Evolutionary conservation across 2,797 vertebrate genomes (phyloP).

Genomic region (Chelon auratus): DNA sequence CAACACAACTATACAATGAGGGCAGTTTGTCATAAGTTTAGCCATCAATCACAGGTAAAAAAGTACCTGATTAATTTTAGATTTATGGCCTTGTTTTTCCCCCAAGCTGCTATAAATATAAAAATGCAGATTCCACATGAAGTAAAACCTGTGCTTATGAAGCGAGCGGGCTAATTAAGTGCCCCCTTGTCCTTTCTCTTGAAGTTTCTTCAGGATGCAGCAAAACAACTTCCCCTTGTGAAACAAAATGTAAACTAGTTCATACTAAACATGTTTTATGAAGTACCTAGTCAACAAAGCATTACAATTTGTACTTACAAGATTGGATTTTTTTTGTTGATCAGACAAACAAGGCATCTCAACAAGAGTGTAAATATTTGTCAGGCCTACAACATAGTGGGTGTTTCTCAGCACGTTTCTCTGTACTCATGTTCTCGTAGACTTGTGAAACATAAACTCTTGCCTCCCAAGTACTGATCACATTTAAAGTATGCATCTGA

Average conservation of each 20-base stretch:
- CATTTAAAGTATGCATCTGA: too few relatives aligned
- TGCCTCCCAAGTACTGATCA: too few relatives aligned
- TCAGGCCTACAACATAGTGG: background rate
- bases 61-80: constrained; percentile 2
- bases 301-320: background rate
- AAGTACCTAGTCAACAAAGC: background rate
- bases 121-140: constrained; percentile 2
- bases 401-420: too few relatives aligned
- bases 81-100: constrained; percentile 8
- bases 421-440: too few relatives aligned
- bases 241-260: background rate
- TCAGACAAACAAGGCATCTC: background rate
- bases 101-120: constrained; percentile 1
- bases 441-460: too few relatives aligned
- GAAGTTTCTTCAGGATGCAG: background rate
- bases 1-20: background rate
- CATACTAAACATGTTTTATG: background rate
- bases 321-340: background rate
- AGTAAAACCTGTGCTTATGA: constrained; percentile 17
- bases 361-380: background rate
- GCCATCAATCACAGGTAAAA: background rate
- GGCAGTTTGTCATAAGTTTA: background rate
- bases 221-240: constrained; percentile 6
- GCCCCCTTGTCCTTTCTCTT: background rate
- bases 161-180: constrained; percentile 17